These are phyloP conservation scores for Scaptomyza caliginosa DNA, from an alignment of 2,888 invertebrate species.

Conservation along the genomic window DNA sequence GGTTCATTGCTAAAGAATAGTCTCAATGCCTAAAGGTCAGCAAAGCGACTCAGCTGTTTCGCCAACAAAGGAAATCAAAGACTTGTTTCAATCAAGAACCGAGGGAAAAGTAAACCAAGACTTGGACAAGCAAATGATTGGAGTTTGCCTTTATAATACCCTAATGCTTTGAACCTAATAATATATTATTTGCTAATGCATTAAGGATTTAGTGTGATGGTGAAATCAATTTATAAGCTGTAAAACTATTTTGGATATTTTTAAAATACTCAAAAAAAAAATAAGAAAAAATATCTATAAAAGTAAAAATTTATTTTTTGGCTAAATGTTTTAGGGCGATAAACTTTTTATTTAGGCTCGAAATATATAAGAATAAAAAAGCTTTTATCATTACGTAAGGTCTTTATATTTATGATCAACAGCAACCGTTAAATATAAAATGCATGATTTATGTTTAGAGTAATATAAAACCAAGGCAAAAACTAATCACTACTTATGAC, in stretches of 20 bases:
- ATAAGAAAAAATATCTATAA: neutral
- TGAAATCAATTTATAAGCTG: too few species aligned
- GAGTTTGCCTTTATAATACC: neutral
- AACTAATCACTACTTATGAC: conserved; percentile 36
- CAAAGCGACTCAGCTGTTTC: conserved; percentile 10
- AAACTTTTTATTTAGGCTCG: too few species aligned
- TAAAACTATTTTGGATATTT: too few species aligned
- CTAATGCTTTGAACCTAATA: too few species aligned
- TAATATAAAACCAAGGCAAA: conserved; percentile 30
- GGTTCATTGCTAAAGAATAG: conserved; percentile 34
- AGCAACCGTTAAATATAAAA: neutral
- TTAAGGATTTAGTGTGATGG: neutral
- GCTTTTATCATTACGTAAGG: too few species aligned
- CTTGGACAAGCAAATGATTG: neutral
- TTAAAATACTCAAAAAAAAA: too few species aligned
- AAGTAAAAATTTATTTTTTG: too few species aligned
- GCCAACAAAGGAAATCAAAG: conserved; percentile 14
- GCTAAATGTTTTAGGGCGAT: too few species aligned
- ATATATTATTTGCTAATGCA: too few species aligned
- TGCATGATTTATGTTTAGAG: conserved; percentile 29
- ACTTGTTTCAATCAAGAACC: conserved; percentile 20
- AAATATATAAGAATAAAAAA: too few species aligned
- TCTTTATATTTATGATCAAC: neutral
- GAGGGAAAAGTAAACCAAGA: conserved; percentile 5
- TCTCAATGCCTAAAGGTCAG: conserved; percentile 42